Percentiles rank a stretch among this genome's conserved stretches.
phyloP scores from a whole-genome alignment of 2,113 vertebrate genomes.

The Pseudonaja textilis region DNA sequence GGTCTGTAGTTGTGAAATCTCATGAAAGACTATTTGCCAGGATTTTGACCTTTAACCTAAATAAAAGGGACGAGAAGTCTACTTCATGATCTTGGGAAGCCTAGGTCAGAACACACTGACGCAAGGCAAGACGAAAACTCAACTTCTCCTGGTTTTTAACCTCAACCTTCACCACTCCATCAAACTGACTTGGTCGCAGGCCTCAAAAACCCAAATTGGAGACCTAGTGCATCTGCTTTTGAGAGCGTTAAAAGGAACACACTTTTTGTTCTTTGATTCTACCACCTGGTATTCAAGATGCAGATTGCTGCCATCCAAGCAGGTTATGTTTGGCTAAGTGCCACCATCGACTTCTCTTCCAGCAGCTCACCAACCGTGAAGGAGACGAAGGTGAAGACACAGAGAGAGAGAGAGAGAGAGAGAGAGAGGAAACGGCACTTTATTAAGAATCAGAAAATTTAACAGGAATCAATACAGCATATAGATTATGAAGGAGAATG shows the following conservation, averaged over 20 bases:
- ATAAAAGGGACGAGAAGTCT: too few species aligned
- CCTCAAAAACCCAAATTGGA: neutral
- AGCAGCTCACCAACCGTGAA: neutral
- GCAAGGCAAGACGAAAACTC: neutral
- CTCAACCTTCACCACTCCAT: neutral
- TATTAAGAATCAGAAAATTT: constrained; percentile 39
- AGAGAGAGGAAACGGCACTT: neutral
- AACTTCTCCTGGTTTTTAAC: neutral
- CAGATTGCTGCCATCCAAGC: neutral
- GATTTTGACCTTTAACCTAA: too few species aligned
- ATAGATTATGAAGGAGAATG: neutral
- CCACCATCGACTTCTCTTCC: neutral
- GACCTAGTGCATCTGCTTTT: neutral
- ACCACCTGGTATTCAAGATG: neutral
- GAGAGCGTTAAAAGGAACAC: neutral
- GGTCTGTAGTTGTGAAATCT: too few species aligned
- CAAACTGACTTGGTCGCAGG: neutral
- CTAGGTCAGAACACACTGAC: too few species aligned
- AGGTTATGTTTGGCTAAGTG: neutral
- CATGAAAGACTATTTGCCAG: too few species aligned
- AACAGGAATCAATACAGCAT: constrained; percentile 26
- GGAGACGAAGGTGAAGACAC: neutral
- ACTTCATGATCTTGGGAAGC: too few species aligned
- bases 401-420: accelerated
- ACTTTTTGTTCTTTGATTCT: neutral